Evolutionary conservation across 1,140 invertebrate species (phyloP), one percentile per base, ranked within the genome.

Genomic region (Aphelenchoides fujianensis): DNA sequence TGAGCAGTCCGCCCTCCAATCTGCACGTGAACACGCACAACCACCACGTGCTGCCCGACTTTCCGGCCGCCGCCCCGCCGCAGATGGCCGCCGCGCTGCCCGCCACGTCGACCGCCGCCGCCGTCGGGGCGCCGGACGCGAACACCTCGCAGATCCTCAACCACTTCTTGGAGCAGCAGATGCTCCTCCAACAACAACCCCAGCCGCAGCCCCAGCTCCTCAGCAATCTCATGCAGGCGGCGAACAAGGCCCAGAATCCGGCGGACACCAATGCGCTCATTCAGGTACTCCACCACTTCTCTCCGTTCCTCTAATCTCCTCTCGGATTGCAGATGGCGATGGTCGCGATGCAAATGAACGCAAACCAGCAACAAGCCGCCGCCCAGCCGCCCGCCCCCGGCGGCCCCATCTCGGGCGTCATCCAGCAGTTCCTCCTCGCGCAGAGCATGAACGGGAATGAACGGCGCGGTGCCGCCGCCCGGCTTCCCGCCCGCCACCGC

Each of bases 361-460:
- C 69, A 9, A 3, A 61, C 16, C 37, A 72, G 34, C 70, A 72
- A n/a, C 70, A 74, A 59, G 32, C 16, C 28, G 19, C 16, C 19
- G 34, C 32, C 19, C 69, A 71, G 27, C 35, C 70, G 23, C 70
- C n/a, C 3, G 28, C 12, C 19, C 28, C 66, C 32, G 34, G 9
- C n/a, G 72, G 72, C 2, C 23, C 36, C 36, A 59, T 19, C 34
- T 5, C 27, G 55, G 53, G 27, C 31, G 72, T 72, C 32, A 16
- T 71, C 34, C 68, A 34, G 27, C 68, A 70, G 72, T 72, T n/a
- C 23, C 28, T 72, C 16, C 27, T 48, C 12, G n/a, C 19, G 16
- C 68, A 71, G 36, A 34, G 30, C 9, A 72, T 70, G 16, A n/a
- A n/a, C n/a, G n/a, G n/a, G n/a, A n/a, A n/a, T n/a, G 9, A 75